Base-by-base conservation (phyloP, 2,113 vertebrate species). In the Bambusicola thoracicus region DNA sequence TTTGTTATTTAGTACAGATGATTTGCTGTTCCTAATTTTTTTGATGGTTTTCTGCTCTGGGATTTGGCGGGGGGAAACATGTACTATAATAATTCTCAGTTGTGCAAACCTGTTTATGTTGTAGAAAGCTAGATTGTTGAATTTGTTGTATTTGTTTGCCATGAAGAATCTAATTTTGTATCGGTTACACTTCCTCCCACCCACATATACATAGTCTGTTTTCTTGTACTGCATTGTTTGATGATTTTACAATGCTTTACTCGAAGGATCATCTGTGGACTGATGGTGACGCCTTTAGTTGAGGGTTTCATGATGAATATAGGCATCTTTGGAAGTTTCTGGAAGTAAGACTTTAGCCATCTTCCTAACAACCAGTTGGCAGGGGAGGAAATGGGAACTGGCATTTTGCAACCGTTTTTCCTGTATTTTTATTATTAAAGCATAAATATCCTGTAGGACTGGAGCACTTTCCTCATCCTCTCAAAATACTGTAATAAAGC, bases 101-200 rank as follows among this genome's bases (percentile, higher is more conserved):
- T 86, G 21, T 63, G 86, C 43, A 77, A 66, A 58, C 59, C 44
- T 80, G 20, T 75, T 78, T 55, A 85, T 27, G 43, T 67, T 89
- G 72, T 62, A 59, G 65, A 88, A 68, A 46, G 4, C 44, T 82
- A 41, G 48, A 36, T 53, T 78, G 59, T 70, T 94, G 75, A 30
- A 63, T 94, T 59, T 85, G 30, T 63, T 65, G 32, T 3, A 4
- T 67, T 82, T 80, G 81, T 75, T 94, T 93, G 95, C 56, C 80
- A 91, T 80, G 53, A 91, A 68, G 34, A 51, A 40, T 78, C 85
- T 95, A 62, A 80, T 95, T 94, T 89, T 78, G 46, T 87, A 55
- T 91, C 11, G 24, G 53, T 85, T 89, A 22, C 3, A 10, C 76
- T 81, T 87, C 91, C 21, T 84, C 30, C 79, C 51, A 34, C 83